phyloP scores from a whole-genome alignment of 2,888 invertebrate species.

The Cryptocephalus primarius region DNA sequence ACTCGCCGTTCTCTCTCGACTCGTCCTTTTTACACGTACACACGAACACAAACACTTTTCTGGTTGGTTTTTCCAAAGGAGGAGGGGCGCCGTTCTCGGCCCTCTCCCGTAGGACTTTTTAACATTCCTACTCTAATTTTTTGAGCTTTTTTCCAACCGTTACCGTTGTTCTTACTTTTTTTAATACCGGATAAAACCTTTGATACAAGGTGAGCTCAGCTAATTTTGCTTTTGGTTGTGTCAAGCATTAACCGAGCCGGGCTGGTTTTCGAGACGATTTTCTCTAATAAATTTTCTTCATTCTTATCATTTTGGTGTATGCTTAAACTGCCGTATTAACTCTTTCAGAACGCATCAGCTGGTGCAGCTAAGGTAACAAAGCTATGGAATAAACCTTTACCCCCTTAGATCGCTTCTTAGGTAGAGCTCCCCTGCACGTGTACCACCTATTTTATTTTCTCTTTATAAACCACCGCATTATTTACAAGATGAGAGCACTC shows the following conservation, averaged over 20 bases:
- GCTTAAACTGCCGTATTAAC: too few relatives aligned
- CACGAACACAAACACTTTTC: background rate
- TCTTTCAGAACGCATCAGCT: constrained; percentile 18
- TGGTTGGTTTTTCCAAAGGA: constrained; percentile 1
- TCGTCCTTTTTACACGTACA: too few relatives aligned
- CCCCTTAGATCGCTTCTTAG: too few relatives aligned
- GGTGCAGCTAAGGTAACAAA: constrained; percentile 17
- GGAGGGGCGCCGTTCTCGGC: too few relatives aligned
- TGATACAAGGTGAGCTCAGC: constrained; percentile 18
- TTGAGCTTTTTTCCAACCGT: constrained; percentile 5
- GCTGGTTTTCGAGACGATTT: background rate
- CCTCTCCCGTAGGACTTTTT: too few relatives aligned
- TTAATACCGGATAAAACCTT: constrained; percentile 12
- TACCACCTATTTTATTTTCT: background rate
- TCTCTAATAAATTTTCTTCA: too few relatives aligned
- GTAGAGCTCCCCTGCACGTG: too few relatives aligned
- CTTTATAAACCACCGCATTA: background rate
- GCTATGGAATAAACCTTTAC: constrained; percentile 1
- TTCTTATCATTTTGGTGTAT: too few relatives aligned
- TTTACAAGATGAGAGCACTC: too few relatives aligned
- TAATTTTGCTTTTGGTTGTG: constrained; percentile 7
- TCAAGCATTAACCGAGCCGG: background rate
- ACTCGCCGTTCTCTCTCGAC: constrained; percentile 7
- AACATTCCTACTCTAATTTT: constrained; percentile 3
- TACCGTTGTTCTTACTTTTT: constrained; percentile 5